Base-by-base conservation (phyloP, 2,113 vertebrate species). In the Cinclus cinclus region DNA sequence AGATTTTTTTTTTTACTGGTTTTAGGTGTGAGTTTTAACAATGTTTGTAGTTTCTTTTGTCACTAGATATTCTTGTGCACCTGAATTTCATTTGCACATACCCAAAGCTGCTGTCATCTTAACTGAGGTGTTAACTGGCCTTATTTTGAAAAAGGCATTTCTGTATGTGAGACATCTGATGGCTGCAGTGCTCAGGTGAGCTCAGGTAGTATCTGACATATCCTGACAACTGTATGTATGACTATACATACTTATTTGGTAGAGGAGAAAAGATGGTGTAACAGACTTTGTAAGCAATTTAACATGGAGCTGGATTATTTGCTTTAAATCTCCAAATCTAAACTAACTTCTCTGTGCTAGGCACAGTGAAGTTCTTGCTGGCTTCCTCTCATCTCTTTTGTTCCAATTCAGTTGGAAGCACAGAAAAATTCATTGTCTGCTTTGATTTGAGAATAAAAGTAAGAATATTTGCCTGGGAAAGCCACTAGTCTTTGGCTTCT, bases 81-180 rank as follows among this genome's bases (percentile, higher is more conserved):
- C 30, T 91, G 1, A 77, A 41, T 76, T 65, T 68, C 23, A 47
- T 70, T 33, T 49, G 5, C 5, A 2, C 0, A 0, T 62, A 28
- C 10, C 8, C 27, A 67, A 46, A 84, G 25, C 46, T 89, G 46
- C 52, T 46, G n/a, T 56, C 37, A 28, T 44, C 27, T 60, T 35
- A 49, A 49, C 46, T 65, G 19, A 35, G 1, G 1, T 46, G 24
- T 47, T 64, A 56, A 31, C 14, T 4, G 22, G 11, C 13, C 4
- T 31, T 67, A 42, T 47, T 60, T 27, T 68, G 49, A 63, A 2
- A 15, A 18, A 62, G 33, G 8, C 13, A 8, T 79, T 85, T 68
- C 41, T 75, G 0, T 35, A 5, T 23, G 9, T 56, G 27, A 33
- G 35, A 68, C 23, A 10, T 17, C 23, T 78, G 60, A 4, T 14